These are phyloP conservation scores for Pollenia labialis DNA, from an alignment of 2,888 invertebrate genomes.

Conservation along the genomic window DNA sequence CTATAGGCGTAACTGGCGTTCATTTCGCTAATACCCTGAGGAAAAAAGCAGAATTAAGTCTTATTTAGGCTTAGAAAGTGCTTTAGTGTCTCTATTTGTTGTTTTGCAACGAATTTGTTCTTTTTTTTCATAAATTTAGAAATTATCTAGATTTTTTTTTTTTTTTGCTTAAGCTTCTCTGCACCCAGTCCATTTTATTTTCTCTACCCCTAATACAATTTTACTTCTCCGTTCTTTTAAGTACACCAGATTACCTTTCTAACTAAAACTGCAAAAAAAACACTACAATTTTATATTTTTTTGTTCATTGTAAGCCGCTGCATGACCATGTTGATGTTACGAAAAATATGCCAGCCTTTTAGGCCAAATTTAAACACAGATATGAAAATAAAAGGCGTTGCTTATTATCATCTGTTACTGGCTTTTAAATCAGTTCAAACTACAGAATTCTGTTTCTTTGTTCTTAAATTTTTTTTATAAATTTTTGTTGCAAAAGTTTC, in stretches of 20 bases:
- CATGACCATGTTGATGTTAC: conserved; percentile 57
- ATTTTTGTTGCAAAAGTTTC: conserved; percentile 1
- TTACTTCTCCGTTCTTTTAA: neutral
- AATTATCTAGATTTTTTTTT: neutral
- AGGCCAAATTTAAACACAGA: conserved; percentile 56
- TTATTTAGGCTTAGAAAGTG: too few relatives aligned
- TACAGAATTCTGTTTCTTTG: conserved; percentile 30
- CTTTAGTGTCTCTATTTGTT: too few relatives aligned
- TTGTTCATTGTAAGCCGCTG: conserved; percentile 31
- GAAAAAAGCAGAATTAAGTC: too few relatives aligned
- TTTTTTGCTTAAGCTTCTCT: neutral
- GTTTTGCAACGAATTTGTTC: too few relatives aligned
- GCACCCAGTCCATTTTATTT: neutral
- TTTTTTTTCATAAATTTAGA: too few relatives aligned
- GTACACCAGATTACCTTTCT: neutral
- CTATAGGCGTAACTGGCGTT: too few relatives aligned
- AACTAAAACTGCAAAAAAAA: neutral
- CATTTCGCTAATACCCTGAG: too few relatives aligned
- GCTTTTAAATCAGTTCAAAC: neutral
- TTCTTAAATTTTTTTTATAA: conserved; percentile 26
- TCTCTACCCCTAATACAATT: conserved; percentile 1
- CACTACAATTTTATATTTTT: neutral
- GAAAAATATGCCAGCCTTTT: conserved; percentile 53
- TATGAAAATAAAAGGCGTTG: conserved; percentile 50
- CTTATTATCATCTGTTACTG: conserved; percentile 56